A percentile compares a stretch with the other conserved stretches of the same genome.
Evolutionary conservation across 2,113 vertebrate genomes (phyloP).

Genomic region (Gasterosteus aculeatus): DNA sequence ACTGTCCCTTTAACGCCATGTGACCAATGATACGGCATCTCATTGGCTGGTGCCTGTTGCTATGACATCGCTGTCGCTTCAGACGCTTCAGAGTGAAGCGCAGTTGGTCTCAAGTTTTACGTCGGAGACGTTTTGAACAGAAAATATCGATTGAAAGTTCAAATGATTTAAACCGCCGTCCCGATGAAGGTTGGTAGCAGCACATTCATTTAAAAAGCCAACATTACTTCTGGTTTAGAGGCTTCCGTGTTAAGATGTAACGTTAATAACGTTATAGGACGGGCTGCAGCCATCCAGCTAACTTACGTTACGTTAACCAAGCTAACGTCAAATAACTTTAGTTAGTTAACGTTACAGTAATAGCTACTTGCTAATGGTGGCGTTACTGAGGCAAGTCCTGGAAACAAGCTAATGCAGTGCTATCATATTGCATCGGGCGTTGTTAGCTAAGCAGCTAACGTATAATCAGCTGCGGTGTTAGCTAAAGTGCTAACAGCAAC

Average conservation of each 20-base stretch:
- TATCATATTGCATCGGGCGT: neutral
- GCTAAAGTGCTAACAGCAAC: neutral
- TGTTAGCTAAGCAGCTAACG: neutral
- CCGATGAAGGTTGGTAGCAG: constrained; percentile 67
- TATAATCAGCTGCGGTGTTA: neutral
- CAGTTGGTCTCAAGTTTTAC: constrained; percentile 50
- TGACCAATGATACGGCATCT: neutral
- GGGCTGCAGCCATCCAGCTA: neutral
- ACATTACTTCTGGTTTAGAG: neutral
- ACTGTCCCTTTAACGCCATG: neutral
- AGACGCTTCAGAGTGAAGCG: constrained; percentile 72
- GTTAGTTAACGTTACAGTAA: neutral
- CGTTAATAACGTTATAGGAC: too few species aligned
- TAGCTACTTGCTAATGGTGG: constrained; percentile 13
- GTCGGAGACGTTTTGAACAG: constrained; percentile 7
- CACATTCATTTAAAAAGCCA: accelerated
- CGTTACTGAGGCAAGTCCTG: constrained; percentile 10
- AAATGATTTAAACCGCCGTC: neutral
- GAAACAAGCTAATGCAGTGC: neutral
- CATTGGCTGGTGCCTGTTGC: constrained; percentile 71
- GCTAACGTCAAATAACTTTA: neutral
- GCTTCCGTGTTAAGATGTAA: neutral
- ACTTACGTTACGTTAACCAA: constrained; percentile 16
- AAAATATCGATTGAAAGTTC: neutral
- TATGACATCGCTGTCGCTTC: constrained; percentile 67